phyloP scores from a whole-genome alignment of 2,888 invertebrate species.

The Meiosimyza platycephala region DNA sequence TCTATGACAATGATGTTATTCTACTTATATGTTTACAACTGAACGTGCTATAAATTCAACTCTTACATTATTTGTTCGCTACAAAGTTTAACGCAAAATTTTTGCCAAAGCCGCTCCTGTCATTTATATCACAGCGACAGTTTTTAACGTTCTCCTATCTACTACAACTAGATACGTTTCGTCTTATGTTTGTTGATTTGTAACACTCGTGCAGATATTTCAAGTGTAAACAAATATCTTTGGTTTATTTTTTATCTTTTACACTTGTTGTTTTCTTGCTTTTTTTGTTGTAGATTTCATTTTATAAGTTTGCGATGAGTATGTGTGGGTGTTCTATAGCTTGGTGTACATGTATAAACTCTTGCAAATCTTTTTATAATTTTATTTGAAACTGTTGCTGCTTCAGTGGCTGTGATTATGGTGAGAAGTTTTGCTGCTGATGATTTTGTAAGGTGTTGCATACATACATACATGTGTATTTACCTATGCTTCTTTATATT shows the following conservation, averaged over 20 bases:
- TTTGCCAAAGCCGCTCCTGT: too few species aligned
- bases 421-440: background rate
- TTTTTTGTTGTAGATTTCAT: background rate
- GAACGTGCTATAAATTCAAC: too few species aligned
- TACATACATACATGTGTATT: too few species aligned
- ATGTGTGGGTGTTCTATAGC: background rate
- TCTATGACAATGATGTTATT: too few species aligned
- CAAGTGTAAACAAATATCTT: slow-evolving; percentile 10
- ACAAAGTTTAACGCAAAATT: too few species aligned
- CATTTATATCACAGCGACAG: too few species aligned
- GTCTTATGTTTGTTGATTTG: background rate
- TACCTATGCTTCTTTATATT: too few species aligned
- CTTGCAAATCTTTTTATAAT: slow-evolving; percentile 4
- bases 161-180: too few species aligned
- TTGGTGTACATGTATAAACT: slow-evolving; percentile 8
- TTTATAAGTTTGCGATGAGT: slow-evolving; percentile 1
- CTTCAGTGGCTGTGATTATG: too few species aligned
- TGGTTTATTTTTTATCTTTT: slow-evolving; percentile 1
- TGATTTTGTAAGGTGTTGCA: slow-evolving; percentile 3
- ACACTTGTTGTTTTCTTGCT: background rate
- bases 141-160: too few species aligned
- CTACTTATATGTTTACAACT: too few species aligned
- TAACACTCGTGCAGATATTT: background rate
- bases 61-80: too few species aligned
- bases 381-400: slow-evolving; percentile 4